Percentiles rank a stretch among this genome's conserved stretches.
Evolutionary conservation across 2,888 invertebrate species (phyloP).

Genomic region (Amphimallon solstitiale): DNA sequence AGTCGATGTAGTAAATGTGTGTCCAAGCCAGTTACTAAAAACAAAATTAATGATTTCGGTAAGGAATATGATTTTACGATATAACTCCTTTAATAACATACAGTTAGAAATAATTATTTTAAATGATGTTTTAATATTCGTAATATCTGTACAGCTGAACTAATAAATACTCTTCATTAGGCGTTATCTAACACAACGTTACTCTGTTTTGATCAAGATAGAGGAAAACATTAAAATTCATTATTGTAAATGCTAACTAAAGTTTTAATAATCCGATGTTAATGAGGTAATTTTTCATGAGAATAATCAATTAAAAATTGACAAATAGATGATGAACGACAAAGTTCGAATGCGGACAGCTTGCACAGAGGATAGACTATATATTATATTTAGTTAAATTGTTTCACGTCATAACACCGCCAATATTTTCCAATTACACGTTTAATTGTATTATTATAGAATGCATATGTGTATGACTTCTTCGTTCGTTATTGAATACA

Average conservation of each 20-base stretch:
- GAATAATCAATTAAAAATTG: constrained; percentile 38
- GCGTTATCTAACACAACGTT: background rate
- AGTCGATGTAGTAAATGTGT: too few relatives aligned
- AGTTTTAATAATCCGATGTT: constrained; percentile 28
- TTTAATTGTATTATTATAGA: constrained; percentile 41
- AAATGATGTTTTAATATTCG: too few relatives aligned
- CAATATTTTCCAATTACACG: constrained; percentile 37
- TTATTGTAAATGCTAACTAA: too few relatives aligned
- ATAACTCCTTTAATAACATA: too few relatives aligned
- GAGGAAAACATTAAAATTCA: too few relatives aligned
- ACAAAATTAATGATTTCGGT: too few relatives aligned
- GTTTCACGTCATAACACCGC: constrained; percentile 22
- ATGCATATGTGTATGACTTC: constrained; percentile 12
- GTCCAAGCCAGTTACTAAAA: too few relatives aligned
- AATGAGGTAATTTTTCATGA: constrained; percentile 38
- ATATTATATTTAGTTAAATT: constrained; percentile 24
- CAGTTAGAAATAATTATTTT: too few relatives aligned
- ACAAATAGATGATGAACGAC: constrained; percentile 36
- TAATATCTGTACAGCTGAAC: constrained; percentile 12
- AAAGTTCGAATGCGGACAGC: background rate
- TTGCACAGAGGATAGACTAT: constrained; percentile 3
- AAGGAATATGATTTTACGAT: too few relatives aligned
- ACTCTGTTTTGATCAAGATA: too few relatives aligned
- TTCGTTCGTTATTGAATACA: constrained; percentile 25
- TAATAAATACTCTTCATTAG: constrained; percentile 27